These are phyloP conservation scores for Sabatieria punctata DNA, from an alignment of 2,888 invertebrate species.

Conservation along the genomic window DNA sequence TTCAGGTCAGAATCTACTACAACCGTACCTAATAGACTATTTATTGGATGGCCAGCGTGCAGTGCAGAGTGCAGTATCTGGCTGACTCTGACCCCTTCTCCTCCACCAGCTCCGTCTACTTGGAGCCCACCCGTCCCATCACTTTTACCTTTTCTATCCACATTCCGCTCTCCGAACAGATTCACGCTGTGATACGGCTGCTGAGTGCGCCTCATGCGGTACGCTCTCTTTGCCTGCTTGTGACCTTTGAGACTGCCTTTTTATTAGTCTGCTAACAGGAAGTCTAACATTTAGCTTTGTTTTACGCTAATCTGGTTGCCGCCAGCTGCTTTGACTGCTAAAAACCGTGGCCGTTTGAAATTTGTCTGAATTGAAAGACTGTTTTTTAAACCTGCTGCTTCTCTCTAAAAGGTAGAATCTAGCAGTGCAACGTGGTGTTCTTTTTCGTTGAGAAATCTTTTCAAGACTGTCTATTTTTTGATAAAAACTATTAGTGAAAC, in stretches of 20 bases:
- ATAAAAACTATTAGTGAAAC: no score
- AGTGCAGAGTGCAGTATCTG: conserved; percentile 65
- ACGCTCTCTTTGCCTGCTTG: no score
- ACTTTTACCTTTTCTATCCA: conserved; percentile 77
- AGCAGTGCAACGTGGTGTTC: no score
- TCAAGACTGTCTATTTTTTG: no score
- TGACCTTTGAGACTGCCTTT: background rate
- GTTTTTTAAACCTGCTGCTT: no score
- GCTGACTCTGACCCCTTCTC: conserved; percentile 95
- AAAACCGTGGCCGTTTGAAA: no score
- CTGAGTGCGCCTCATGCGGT: conserved; percentile 91
- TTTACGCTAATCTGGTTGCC: background rate
- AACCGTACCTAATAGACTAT: no score
- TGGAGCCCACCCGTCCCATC: conserved; percentile 81
- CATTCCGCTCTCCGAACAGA: conserved; percentile 80
- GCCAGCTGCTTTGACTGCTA: no score
- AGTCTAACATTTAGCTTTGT: background rate
- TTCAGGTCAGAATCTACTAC: no score
- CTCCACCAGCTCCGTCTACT: conserved; percentile 47
- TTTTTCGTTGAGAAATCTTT: no score
- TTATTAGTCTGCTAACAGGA: no score
- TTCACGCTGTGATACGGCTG: conserved; percentile 75
- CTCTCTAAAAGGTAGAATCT: background rate
- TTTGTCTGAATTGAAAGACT: no score
- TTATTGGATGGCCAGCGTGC: conserved; percentile 1